Evolutionary conservation across 2,113 vertebrate species (phyloP).

Genomic region (Glareola pratincola): DNA sequence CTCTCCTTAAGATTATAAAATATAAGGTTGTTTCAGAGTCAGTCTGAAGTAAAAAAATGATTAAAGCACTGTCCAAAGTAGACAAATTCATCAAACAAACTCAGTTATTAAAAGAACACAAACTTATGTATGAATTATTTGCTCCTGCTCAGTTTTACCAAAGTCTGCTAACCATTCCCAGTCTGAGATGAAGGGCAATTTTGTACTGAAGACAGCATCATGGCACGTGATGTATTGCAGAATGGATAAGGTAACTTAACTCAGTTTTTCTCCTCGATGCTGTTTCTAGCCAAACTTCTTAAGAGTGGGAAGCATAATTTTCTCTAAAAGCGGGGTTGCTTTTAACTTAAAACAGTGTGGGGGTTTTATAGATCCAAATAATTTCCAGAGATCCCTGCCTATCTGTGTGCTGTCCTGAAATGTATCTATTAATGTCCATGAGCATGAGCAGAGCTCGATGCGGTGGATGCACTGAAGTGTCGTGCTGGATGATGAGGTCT

Average conservation of each 20-base stretch:
- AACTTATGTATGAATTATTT: conserved; percentile 24
- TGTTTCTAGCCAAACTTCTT: neutral
- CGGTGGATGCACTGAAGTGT: neutral
- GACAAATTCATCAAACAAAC: conserved; percentile 38
- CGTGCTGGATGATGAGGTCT: rapidly evolving
- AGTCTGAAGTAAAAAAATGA: conserved; percentile 22
- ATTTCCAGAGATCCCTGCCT: neutral
- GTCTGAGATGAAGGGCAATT: neutral
- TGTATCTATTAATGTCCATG: neutral
- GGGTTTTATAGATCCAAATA: neutral
- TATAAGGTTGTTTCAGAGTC: conserved; percentile 4
- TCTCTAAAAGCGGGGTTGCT: neutral
- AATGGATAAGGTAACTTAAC: neutral
- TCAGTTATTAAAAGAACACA: conserved; percentile 37
- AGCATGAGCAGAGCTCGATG: neutral
- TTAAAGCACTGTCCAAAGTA: conserved; percentile 28
- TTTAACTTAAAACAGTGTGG: neutral
- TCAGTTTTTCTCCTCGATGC: neutral
- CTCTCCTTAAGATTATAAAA: conserved; percentile 18
- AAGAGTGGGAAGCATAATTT: neutral
- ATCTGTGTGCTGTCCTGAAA: neutral
- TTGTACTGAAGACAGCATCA: neutral
- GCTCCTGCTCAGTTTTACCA: neutral
- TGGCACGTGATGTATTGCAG: neutral
- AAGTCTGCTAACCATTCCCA: neutral